Evolutionary conservation across 2,797 vertebrate genomes (phyloP), one percentile per base, ranked within the genome.

Genomic region (Acanthurus leucopareius): DNA sequence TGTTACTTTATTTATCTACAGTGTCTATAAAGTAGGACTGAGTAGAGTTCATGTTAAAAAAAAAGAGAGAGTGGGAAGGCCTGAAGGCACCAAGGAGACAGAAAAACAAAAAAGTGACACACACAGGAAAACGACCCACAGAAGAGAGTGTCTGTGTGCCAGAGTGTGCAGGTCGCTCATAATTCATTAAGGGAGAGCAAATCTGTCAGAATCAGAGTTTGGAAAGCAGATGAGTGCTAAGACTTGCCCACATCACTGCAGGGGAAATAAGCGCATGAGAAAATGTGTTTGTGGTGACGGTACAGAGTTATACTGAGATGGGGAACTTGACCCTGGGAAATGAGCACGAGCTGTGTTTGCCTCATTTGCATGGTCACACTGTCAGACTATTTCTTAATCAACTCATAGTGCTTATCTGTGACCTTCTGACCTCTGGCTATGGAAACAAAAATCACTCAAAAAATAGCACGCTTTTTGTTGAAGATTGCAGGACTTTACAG

Each of bases 291-390:
- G 80, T 59, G 74, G 75, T 86, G 86, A 84, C 20, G 19, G 71
- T 73, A 65, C 57, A 57, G 54, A 79, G 74, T 75, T 83, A 79
- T n/a, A 88, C 53, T 65, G 73, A 90, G 82, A 94, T 88, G 88
- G 28, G 90, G 93, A 94, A 94, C 85, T 91, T 83, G 79, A 91
- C 89, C 88, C 91, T 94, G 93, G 90, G 93, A 94, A 93, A 88
- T 7, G 61, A 81, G 61, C 72, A 42, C 28, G 8, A 42, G 75
- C 51, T n/a, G 75, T 22, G 45, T 54, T 56, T 53, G 68, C 42
- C 72, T 91, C 69, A 89, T 88, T 89, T 89, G 79, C 83, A 90
- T 88, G 58, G 61, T 79, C 59, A 58, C 79, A 73, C 70, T 71
- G 56, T 83, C 54, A 77, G 64, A 59, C 58, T 25, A 47, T 79